Conservation (phyloP, 2,113 vertebrate species). For the Prietella phreatophila region DNA sequence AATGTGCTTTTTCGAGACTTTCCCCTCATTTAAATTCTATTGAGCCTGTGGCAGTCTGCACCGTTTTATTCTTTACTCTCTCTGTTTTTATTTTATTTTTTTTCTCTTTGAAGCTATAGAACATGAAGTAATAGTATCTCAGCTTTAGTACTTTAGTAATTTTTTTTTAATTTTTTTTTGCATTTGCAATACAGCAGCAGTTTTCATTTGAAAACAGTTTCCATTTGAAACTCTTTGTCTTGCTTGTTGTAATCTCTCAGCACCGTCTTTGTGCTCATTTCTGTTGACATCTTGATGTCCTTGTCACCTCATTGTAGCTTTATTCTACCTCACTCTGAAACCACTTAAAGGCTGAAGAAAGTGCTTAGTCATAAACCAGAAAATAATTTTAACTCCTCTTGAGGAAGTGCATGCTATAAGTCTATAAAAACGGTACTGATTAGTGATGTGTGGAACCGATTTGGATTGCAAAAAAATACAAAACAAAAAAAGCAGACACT, state of each 20-base stretch:
- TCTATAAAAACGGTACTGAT: slow-evolving; percentile 14
- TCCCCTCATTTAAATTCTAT: slow-evolving; percentile 23
- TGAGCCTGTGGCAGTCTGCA: not conserved
- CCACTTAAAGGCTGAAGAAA: not conserved
- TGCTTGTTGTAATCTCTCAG: not conserved
- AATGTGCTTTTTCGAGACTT: slow-evolving; percentile 9
- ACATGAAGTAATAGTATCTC: slow-evolving; percentile 25
- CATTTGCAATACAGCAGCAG: not conserved
- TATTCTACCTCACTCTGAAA: slow-evolving; percentile 1
- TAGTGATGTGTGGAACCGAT: slow-evolving; percentile 5
- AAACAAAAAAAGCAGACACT: not conserved
- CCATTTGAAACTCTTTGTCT: not conserved
- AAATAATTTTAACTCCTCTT: not conserved
- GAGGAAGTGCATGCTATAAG: not conserved
- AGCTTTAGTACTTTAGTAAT: slow-evolving; percentile 7
- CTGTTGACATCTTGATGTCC: slow-evolving; percentile 18
- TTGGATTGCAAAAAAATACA: not conserved
- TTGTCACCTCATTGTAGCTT: slow-evolving; percentile 17
- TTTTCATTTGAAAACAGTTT: not conserved
- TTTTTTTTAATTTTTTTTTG: not conserved
- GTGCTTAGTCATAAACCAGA: not conserved
- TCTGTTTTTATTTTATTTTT: not conserved
- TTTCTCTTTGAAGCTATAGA: not conserved
- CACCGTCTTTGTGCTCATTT: not conserved
- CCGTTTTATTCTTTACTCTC: not conserved